A percentile compares a stretch with the other conserved stretches of the same genome.
Conservation (phyloP, 2,113 vertebrate genomes). For the Hoplias malabaricus region DNA sequence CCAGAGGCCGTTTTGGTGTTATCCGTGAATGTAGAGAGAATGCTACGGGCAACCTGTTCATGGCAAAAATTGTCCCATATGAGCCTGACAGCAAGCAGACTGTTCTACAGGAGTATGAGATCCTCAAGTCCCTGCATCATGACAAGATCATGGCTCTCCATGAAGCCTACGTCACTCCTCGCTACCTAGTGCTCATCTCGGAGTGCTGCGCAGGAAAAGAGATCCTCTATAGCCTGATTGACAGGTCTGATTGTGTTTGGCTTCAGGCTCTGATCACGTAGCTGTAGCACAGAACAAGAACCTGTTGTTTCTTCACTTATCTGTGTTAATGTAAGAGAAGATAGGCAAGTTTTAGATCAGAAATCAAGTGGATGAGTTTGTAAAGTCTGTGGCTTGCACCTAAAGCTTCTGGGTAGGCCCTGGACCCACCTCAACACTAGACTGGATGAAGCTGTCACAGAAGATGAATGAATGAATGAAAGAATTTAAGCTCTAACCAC, state of each 20-base stretch:
- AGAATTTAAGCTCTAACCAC: no score
- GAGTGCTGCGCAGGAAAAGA: conserved; percentile 93
- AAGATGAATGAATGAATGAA: no score
- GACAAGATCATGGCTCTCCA: conserved; percentile 93
- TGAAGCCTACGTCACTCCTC: conserved; percentile 94
- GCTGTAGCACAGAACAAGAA: conserved; percentile 9
- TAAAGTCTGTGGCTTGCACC: no score
- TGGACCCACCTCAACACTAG: no score
- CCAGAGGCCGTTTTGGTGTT: conserved; percentile 92
- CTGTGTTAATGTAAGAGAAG: neutral
- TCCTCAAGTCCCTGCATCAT: conserved; percentile 90
- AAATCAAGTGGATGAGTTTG: no score
- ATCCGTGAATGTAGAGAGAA: conserved; percentile 95
- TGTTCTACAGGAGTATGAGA: conserved; percentile 93
- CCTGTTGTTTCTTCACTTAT: conserved; percentile 1
- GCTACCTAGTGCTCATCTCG: conserved; percentile 94
- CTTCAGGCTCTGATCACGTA: neutral
- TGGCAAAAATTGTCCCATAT: conserved; percentile 96
- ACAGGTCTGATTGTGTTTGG: conserved; percentile 77
- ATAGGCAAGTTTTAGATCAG: neutral
- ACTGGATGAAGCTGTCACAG: no score
- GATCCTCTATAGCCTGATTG: conserved; percentile 91
- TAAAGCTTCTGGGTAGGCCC: no score
- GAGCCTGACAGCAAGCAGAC: conserved; percentile 84
- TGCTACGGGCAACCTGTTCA: conserved; percentile 87